Base-by-base conservation (phyloP, 92 coral and sea anemone species). In the Zoanthus solanderi region DNA sequence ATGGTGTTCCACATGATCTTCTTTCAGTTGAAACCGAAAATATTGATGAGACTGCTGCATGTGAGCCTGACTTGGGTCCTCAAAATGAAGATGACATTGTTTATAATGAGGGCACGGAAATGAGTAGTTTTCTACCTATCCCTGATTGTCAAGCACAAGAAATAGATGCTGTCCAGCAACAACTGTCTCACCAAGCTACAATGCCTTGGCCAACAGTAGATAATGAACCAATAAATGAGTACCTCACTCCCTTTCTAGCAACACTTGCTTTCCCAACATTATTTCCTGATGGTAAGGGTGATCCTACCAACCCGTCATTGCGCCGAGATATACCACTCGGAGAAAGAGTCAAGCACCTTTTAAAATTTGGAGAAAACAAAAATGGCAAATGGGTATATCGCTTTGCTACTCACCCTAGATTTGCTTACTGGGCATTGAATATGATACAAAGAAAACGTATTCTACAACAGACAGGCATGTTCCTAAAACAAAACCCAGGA, bases 401-500 rank as follows among this genome's bases (percentile, higher is more conserved):
- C 16, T 89, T 84, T 83, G 71, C 92, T 58, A 91, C 50, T 78
- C 93, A 91, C 75, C 91, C 93, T 74, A 91, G 93, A 88, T 91
- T 88, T 88, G 37, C 90, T 53, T 88, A 88, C 76, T 88, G 90
- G 90, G 87, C 90, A 32, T 90, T 90, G 16, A 86, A 90, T 75
- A 90, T 86, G 92, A 61, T 90, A 50, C 63, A 65, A 34, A 90
- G 92, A 86, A 90, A 90, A 71, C 53, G 90, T 85, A 78, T 72
- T 45, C 73, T 90, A 15, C 75, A 90, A 90, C 93, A 88, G 78
- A 87, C 52, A 77, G 90, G 86, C 7, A 87, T 87, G 17, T 76
- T 87, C 61, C 78, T 87, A 7, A 91, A 91, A 57, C 94, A 93
- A 78, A 93, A 93, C 78, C 94, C 94, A 47, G 94, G 94, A 63